These are phyloP conservation scores for Drosophila ezoana DNA, from an alignment of 2,888 invertebrate genomes.

Conservation along the genomic window DNA sequence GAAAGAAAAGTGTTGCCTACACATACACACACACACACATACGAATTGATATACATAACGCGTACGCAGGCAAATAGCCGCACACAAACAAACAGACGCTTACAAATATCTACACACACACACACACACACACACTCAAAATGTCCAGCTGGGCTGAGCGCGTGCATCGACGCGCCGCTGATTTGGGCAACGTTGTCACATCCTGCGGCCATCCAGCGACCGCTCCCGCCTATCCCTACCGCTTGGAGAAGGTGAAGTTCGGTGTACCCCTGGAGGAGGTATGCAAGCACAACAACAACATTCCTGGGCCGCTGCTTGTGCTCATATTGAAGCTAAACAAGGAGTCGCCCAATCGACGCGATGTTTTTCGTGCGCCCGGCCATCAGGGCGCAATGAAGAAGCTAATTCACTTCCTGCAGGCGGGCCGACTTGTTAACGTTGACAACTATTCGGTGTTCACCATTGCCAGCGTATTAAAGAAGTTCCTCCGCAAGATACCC, in stretches of 20 bases:
- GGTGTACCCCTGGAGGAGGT: conserved; percentile 96
- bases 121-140: conserved; percentile 40
- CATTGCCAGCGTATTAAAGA: conserved; percentile 98
- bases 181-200: conserved; percentile 95
- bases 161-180: conserved; percentile 96
- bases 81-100: conserved; percentile 31
- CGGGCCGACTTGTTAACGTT: conserved; percentile 95
- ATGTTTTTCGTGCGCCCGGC: conserved; percentile 97
- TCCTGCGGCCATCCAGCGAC: conserved; percentile 94
- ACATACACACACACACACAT: conserved; percentile 22
- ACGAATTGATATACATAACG: conserved; percentile 15
- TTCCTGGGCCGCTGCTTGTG: conserved; percentile 96
- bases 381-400: conserved; percentile 98
- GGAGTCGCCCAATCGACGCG: conserved; percentile 96
- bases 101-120: conserved; percentile 10
- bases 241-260: conserved; percentile 97
- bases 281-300: conserved; percentile 97
- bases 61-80: conserved; percentile 45
- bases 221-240: conserved; percentile 90
- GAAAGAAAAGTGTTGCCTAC: conserved; percentile 64
- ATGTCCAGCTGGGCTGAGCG: conserved; percentile 96
- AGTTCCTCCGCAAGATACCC: conserved; percentile 98
- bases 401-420: conserved; percentile 95
- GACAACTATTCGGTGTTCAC: conserved; percentile 99
- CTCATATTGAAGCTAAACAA: conserved; percentile 96